These are phyloP conservation scores for Noctua janthe DNA, from an alignment of 2,888 invertebrate species.

Conservation along the genomic window DNA sequence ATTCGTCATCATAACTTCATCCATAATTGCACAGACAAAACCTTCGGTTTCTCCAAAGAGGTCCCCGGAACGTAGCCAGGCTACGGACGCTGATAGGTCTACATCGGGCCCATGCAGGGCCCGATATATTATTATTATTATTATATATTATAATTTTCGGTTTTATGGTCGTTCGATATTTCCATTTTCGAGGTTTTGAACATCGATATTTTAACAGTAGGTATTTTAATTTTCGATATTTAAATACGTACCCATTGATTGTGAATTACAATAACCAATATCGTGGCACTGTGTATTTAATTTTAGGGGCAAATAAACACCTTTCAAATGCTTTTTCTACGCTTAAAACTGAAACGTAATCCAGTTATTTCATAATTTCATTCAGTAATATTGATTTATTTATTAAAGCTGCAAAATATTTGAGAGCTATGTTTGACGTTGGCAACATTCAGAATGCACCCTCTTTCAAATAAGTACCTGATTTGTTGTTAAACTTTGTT, in stretches of 20 bases:
- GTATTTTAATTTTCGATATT: too few relatives aligned
- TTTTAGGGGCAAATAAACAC: not conserved
- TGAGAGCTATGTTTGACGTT: not conserved
- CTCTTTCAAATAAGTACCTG: not conserved
- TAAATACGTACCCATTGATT: not conserved
- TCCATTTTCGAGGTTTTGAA: too few relatives aligned
- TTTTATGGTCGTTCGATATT: too few relatives aligned
- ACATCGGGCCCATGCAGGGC: too few relatives aligned
- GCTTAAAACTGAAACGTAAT: not conserved
- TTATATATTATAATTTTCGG: too few relatives aligned
- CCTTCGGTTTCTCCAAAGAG: too few relatives aligned
- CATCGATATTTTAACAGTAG: too few relatives aligned
- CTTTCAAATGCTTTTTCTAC: not conserved
- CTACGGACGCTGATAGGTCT: too few relatives aligned
- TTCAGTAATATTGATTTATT: not conserved
- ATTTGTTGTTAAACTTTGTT: not conserved
- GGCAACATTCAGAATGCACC: not conserved
- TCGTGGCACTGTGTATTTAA: not conserved
- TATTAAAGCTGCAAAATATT: not conserved
- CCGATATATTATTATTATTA: too few relatives aligned
- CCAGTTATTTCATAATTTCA: not conserved
- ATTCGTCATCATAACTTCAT: too few relatives aligned
- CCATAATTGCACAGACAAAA: too few relatives aligned
- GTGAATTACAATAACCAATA: not conserved
- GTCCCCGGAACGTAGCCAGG: too few relatives aligned